These are phyloP conservation scores for Phorcus lineatus DNA, from an alignment of 2,888 invertebrate genomes.

Conservation along the genomic window DNA sequence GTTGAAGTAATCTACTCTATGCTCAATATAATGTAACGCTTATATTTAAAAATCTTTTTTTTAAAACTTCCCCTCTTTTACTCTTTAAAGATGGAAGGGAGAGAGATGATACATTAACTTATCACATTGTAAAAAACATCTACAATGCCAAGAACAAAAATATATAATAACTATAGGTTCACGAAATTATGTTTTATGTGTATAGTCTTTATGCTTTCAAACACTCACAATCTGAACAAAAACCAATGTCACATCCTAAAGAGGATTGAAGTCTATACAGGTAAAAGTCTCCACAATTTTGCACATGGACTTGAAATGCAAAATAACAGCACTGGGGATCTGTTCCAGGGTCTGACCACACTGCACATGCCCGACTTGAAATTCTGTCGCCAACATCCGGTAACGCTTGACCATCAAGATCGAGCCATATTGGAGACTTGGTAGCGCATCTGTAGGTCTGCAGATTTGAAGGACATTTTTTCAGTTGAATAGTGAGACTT, in stretches of 20 bases:
- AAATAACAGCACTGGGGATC: conserved; percentile 45
- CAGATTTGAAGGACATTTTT: neutral
- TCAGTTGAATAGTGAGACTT: no score
- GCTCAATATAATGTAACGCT: no score
- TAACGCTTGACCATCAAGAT: conserved; percentile 30
- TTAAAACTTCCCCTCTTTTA: no score
- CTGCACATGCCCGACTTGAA: conserved; percentile 44
- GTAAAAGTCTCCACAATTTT: conserved; percentile 59
- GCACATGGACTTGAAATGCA: conserved; percentile 40
- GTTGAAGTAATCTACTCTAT: no score
- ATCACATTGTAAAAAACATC: no score
- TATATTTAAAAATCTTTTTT: no score
- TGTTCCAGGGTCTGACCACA: conserved; percentile 35
- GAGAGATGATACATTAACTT: no score
- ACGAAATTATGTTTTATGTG: no score
- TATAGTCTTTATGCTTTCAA: no score
- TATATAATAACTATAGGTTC: no score
- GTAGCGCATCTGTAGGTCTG: conserved; percentile 50
- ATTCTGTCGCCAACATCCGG: conserved; percentile 39
- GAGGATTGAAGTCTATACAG: conserved; percentile 55
- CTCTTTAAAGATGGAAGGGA: no score
- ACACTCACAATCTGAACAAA: conserved; percentile 54
- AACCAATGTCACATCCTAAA: conserved; percentile 59
- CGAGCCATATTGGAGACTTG: conserved; percentile 49
- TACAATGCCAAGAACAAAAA: no score